Percentiles rank a stretch among this genome's conserved stretches.
Conservation (phyloP, 2,113 vertebrate genomes). For the Daboia siamensis region DNA sequence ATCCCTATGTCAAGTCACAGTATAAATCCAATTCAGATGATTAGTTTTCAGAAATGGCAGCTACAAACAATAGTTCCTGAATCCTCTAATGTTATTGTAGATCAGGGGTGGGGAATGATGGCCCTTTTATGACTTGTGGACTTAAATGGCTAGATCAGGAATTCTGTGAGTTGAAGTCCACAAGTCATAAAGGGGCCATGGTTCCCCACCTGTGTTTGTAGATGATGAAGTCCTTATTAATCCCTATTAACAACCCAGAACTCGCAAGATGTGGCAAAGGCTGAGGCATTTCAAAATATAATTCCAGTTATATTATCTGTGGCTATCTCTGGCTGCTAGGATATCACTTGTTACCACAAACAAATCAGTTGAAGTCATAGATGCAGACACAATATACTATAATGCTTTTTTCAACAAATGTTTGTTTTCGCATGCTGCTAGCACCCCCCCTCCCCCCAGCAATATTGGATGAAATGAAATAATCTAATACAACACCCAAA, state of each 20-base stretch:
- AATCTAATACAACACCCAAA: background rate
- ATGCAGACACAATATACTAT: background rate
- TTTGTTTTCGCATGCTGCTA: background rate
- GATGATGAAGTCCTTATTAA: background rate
- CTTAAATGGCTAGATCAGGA: background rate
- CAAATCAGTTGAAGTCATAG: background rate
- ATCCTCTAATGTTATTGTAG: background rate
- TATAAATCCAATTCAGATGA: background rate
- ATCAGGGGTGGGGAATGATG: background rate
- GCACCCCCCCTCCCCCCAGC: too few relatives aligned
- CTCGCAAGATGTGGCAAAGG: background rate
- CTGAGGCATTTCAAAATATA: background rate
- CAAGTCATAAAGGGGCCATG: background rate
- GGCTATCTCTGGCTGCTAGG: background rate
- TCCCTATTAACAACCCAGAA: background rate
- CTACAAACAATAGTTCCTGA: background rate
- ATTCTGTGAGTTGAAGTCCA: background rate
- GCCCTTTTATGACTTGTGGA: background rate
- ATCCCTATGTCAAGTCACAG: background rate
- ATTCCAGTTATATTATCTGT: background rate
- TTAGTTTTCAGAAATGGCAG: background rate
- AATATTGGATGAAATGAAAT: background rate
- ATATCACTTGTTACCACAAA: background rate
- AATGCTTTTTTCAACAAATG: background rate
- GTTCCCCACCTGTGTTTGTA: background rate